phyloP scores from a whole-genome alignment of 2,888 invertebrate species.

The Drosophila melanocephala region DNA sequence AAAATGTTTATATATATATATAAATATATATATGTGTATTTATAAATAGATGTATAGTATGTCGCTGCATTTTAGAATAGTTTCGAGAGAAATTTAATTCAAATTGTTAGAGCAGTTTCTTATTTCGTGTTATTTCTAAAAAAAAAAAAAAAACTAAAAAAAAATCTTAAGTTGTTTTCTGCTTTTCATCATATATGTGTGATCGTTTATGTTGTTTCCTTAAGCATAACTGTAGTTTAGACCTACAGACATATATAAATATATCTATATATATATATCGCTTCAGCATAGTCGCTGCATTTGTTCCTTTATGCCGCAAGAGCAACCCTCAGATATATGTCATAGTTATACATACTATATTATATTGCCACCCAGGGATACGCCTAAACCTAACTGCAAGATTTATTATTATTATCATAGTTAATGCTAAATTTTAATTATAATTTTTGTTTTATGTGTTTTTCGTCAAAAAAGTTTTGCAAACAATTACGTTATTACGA shows the following conservation, averaged over 20 bases:
- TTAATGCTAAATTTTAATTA: slow-evolving; percentile 18
- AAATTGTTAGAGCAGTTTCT: slow-evolving; percentile 13
- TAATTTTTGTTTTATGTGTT: slow-evolving; percentile 12
- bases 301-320: slow-evolving; percentile 29
- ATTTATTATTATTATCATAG: slow-evolving; percentile 42
- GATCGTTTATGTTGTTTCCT: slow-evolving; percentile 38
- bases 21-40: slow-evolving; percentile 6
- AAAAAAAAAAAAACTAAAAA: neutral
- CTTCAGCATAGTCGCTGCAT: slow-evolving; percentile 42
- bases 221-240: slow-evolving; percentile 25
- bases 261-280: neutral
- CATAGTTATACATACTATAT: slow-evolving; percentile 14
- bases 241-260: neutral
- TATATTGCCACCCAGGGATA: slow-evolving; percentile 49
- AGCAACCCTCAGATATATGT: slow-evolving; percentile 7
- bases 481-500: neutral
- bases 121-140: neutral
- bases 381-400: slow-evolving; percentile 37
- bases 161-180: slow-evolving; percentile 4
- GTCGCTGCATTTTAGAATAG: slow-evolving; percentile 47
- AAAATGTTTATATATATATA: slow-evolving; percentile 16
- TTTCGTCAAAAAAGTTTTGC: neutral
- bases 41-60: slow-evolving; percentile 23
- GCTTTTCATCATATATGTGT: slow-evolving; percentile 40
- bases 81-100: slow-evolving; percentile 9